These are phyloP conservation scores for Garra rufa DNA, from an alignment of 2,113 vertebrate species.

Conservation along the genomic window DNA sequence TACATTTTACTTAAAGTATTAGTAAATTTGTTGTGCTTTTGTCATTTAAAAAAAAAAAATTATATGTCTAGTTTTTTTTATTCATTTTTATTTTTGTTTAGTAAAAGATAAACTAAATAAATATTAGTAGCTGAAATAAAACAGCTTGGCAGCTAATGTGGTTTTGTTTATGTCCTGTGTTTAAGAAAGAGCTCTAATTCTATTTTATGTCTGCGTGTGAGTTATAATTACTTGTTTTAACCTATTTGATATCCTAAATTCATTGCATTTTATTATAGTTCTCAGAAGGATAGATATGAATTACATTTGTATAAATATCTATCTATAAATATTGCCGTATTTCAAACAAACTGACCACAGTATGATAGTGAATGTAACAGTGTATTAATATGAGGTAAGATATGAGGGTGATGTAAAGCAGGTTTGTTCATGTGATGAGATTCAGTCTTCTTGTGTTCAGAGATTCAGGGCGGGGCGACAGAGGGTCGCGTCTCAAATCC, in stretches of 20 bases:
- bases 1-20: too few species aligned
- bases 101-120: neutral
- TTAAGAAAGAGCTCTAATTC: neutral
- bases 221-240: neutral
- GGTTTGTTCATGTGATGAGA: constrained; percentile 13
- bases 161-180: neutral
- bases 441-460: constrained; percentile 31
- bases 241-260: neutral
- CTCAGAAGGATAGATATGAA: too few species aligned
- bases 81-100: too few species aligned
- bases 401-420: constrained; percentile 23
- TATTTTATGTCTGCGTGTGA: too few species aligned
- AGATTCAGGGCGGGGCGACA: constrained; percentile 43
- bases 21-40: too few species aligned
- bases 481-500: neutral
- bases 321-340: neutral
- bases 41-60: too few species aligned
- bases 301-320: too few species aligned
- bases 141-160: neutral
- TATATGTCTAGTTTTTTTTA: too few species aligned
- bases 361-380: neutral
- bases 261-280: too few species aligned
- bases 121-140: neutral
- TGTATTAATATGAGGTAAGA: neutral
- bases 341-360: neutral